Evolutionary conservation across 2,888 invertebrate species (phyloP), one percentile per base, ranked within the genome.

Genomic region (Melieria omissa): DNA sequence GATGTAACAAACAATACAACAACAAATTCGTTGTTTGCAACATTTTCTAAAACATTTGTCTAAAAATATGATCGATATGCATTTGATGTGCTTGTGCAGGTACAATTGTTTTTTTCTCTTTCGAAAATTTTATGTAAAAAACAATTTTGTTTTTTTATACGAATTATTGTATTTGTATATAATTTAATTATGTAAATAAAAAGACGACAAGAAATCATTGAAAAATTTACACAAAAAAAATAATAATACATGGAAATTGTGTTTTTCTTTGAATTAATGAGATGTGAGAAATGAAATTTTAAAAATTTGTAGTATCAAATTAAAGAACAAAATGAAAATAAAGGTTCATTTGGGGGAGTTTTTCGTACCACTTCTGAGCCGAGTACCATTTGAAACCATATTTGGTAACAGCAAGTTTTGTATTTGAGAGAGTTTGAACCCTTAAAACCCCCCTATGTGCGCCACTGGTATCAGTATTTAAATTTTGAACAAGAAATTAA

Each of bases 181-280:
- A 83, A 82, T 83, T 83, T 82, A 83, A 82, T 81, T 81, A 80
- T 83, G 83, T 83, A 83, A 83, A 83, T 83, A 83, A 82, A 82
- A 81, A 77, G 65, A 67, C 60, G 67, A 81, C 76, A 75, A 76
- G 47, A 75, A 75, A 81, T 71, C 65, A 75, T 72, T 57, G 75
- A 76, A 78, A 77, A 76, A 74, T 64, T 29, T 4, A 55, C 47
- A 49, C 61, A 47, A 60, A 47, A 63, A 69, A 14, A 46, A 47
- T 10, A 14, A 58, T 3, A 7, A 14, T 29, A 29, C 29, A 29
- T 29, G 29, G 29, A 29, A 29, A 29, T 29, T 29, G 8, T 7
- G 2, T 42, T 7, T 58, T 41, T 49, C 49, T 10, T 41, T 64
- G 5, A n/a, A 52, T 41, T 5, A 41, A 5, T 3, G 5, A 41